These are phyloP conservation scores for Phyllotreta cruciferae DNA, from an alignment of 2,888 invertebrate species.

Conservation along the genomic window DNA sequence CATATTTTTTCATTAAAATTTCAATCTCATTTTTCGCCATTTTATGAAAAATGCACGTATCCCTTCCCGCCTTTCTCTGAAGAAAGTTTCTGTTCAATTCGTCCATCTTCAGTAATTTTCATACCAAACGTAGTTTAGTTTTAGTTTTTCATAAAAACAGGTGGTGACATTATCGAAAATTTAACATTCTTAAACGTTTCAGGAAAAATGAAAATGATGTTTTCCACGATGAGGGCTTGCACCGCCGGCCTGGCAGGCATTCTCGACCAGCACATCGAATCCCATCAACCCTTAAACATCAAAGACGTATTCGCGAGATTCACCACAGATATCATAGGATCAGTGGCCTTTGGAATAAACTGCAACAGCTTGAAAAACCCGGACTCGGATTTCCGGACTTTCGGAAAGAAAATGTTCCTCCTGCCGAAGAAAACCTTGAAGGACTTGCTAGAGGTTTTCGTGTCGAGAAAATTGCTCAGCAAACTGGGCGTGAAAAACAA, in stretches of 20 bases:
- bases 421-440: conserved; percentile 26
- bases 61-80: too few species aligned
- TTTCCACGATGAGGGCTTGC: conserved; percentile 65
- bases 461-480: conserved; percentile 32
- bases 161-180: too few species aligned
- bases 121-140: too few species aligned
- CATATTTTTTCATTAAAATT: too few species aligned
- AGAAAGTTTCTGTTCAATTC: too few species aligned
- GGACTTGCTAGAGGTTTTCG: conserved; percentile 5
- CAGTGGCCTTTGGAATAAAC: conserved; percentile 67
- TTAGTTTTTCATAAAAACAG: too few species aligned
- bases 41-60: too few species aligned
- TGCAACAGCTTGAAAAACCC: conserved; percentile 64
- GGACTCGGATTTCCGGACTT: conserved; percentile 59
- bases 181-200: not conserved
- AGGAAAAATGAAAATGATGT: conserved; percentile 71
- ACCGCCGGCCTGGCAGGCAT: conserved; percentile 62
- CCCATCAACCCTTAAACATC: conserved; percentile 48
- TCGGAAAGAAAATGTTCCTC: conserved; percentile 39
- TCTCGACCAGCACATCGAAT: conserved; percentile 54
- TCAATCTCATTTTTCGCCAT: too few species aligned
- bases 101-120: too few species aligned
- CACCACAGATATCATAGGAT: conserved; percentile 67
- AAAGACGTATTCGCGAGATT: conserved; percentile 64
- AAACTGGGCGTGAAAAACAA: too few species aligned